Base-by-base conservation (phyloP, 2,888 invertebrate species). In the Pocota personata region DNA sequence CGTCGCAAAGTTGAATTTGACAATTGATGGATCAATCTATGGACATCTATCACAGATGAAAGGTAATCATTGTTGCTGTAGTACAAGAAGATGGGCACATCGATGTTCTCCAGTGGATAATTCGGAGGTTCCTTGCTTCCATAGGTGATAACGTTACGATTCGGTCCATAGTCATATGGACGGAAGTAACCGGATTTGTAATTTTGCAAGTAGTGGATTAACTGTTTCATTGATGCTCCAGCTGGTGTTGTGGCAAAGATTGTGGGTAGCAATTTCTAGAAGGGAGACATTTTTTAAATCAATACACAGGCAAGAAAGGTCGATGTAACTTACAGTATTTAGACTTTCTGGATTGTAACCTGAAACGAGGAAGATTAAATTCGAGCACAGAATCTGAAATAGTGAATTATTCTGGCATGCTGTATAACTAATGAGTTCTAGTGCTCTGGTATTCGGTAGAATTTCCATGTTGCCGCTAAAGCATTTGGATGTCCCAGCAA, bases 31-130 rank as follows among this genome's bases (percentile, higher is more conserved):
- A 10, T 32, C 2, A 32, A 8, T 8, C 32, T 32, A 1, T 32
- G 0, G 8, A 32, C 10, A 32, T 32, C 32, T 0, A 95, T 94
- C 95, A 94, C 78, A 96, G 90, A 94, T 94, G 10, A 7, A 10
- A 32, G 32, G 10, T 0, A 95, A 89, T 96, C 96, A n/a, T 94
- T 94, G 7, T 91, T 91, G 27, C 93, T 93, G 87, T 93, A 94
- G 88, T 94, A 94, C 21, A 95, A 88, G 8, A 30, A 93, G 93
- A 5, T 92, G 0, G 94, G 94, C 1, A 93, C 92, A 64, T 90
- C 93, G 37, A 94, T 90, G 24, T 92, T 93, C 30, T 89, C 10
- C 32, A 32, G 32, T 8, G 89, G 1, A 94, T 94, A 95, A 0
- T 91, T 87, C 4, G 94, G 94, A 78, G 50, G 89, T 89, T 16